A percentile compares a stretch with the other conserved stretches of the same genome.
Conservation (phyloP, 1,140 invertebrate species). For the Diorhabda sublineata region DNA sequence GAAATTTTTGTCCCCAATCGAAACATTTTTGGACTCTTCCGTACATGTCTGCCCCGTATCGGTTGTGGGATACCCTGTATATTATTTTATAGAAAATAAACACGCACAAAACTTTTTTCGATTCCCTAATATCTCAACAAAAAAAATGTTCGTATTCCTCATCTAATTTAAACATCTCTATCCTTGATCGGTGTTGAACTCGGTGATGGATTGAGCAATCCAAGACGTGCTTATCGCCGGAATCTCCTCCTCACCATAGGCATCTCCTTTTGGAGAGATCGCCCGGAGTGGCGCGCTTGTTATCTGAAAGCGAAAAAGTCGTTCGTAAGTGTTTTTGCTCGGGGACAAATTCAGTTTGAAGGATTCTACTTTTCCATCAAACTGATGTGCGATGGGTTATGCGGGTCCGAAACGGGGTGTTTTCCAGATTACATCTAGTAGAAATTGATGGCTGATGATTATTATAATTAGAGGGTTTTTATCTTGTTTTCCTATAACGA, state of each 20-base stretch:
- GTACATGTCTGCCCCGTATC: too few species aligned
- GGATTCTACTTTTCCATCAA: conserved; percentile 11
- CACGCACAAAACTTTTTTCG: conserved; percentile 21
- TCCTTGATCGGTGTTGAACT: conserved; percentile 32
- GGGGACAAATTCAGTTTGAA: conserved; percentile 32
- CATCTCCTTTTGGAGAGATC: conserved; percentile 29
- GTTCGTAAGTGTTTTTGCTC: conserved; percentile 31
- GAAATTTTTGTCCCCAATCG: too few species aligned
- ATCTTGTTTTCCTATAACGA: not conserved
- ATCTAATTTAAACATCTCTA: conserved; percentile 38
- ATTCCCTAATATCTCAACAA: conserved; percentile 33
- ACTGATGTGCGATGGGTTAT: not conserved
- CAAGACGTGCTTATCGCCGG: conserved; percentile 31
- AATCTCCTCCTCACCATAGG: conserved; percentile 4
- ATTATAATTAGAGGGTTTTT: conserved; percentile 7
- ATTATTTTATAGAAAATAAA: not conserved
- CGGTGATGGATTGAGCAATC: conserved; percentile 35
- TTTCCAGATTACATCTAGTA: not conserved
- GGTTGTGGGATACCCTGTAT: too few species aligned
- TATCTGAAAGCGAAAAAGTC: conserved; percentile 24
- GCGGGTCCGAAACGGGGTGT: not conserved
- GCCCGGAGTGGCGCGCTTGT: conserved; percentile 29
- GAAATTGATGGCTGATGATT: conserved; percentile 12
- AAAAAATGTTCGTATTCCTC: conserved; percentile 29
- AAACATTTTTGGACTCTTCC: too few species aligned